Base-by-base conservation (phyloP, 2,113 vertebrate genomes). In the Poeciliopsis retropinna region DNA sequence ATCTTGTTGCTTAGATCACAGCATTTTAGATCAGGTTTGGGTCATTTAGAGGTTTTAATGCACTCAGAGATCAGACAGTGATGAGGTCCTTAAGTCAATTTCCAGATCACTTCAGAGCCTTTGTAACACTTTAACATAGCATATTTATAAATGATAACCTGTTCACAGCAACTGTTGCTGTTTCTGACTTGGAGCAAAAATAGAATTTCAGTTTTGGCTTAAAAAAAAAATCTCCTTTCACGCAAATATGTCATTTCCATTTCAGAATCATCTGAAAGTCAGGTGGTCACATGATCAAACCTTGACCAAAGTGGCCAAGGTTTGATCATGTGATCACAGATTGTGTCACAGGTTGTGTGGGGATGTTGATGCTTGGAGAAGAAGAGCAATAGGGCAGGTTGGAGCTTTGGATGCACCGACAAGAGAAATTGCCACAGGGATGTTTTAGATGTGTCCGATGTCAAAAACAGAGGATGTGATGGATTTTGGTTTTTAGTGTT, bases 331-430 rank as follows among this genome's bases (percentile, higher is more conserved):
- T 22, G n/a, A n/a, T n/a, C 79, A 41, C 30, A n/a, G 67, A 76
- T 81, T 74, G 84, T 85, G 78, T 89, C 81, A 11, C 73, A 71
- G 67, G 76, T 77, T 66, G n/a, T 62, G 44, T 79, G 72, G 63
- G 72, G 74, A 47, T 47, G 32, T 79, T 25, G 32, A 29, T 71
- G 65, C 79, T 72, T 34, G 64, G 73, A 64, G 28, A 64, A 76
- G 34, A 51, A 1, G 12, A 39, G 17, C 3, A 71, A 85, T 86
- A 79, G 87, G 67, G 60, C 62, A 14, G 44, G 64, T 60, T 64
- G 37, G 66, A 69, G 71, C 82, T 81, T 83, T 91, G 89, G 83
- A 73, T 77, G 32, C 28, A 64, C 81, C 65, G 89, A 91, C 91
- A 89, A 87, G 78, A 82, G 17, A 39, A 76, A 72, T 47, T 51